Evolutionary conservation across 2,113 vertebrate species (phyloP).

Genomic region (Larimichthys polyactis): DNA sequence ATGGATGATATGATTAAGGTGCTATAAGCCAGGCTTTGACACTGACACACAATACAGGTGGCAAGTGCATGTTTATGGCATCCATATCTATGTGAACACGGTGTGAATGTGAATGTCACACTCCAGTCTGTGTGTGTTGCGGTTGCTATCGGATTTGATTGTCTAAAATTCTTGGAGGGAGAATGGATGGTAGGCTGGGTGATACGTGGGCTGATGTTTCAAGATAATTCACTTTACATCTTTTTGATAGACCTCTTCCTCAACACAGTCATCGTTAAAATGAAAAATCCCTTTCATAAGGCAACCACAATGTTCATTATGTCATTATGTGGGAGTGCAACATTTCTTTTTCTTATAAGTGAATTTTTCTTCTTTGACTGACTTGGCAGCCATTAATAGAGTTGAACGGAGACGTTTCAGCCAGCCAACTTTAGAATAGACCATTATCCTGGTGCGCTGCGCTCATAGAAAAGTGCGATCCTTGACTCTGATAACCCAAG

Average conservation of each 20-base stretch:
- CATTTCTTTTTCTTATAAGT: slow-evolving; percentile 55
- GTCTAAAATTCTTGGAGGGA: slow-evolving; percentile 35
- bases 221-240: slow-evolving; percentile 70
- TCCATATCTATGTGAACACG: slow-evolving; percentile 22
- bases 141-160: slow-evolving; percentile 52
- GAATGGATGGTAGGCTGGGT: slow-evolving; percentile 22
- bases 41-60: slow-evolving; percentile 55
- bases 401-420: slow-evolving; percentile 37
- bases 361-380: slow-evolving; percentile 60
- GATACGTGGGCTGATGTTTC: slow-evolving; percentile 55
- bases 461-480: slow-evolving; percentile 31
- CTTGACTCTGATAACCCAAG: slow-evolving; percentile 52
- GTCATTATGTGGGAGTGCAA: slow-evolving; percentile 66
- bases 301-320: slow-evolving; percentile 66
- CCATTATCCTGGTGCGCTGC: slow-evolving; percentile 53
- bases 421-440: slow-evolving; percentile 53
- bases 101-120: slow-evolving; percentile 38
- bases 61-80: slow-evolving; percentile 54
- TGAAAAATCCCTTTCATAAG: slow-evolving; percentile 69
- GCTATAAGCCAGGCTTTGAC: slow-evolving; percentile 49
- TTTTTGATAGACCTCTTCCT: slow-evolving; percentile 62
- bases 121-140: slow-evolving; percentile 6
- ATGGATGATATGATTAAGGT: slow-evolving; percentile 71
- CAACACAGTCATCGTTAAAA: slow-evolving; percentile 59
- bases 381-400: slow-evolving; percentile 58